Conservation (phyloP, 2,797 vertebrate genomes). For the Dermochelys coriacea region DNA sequence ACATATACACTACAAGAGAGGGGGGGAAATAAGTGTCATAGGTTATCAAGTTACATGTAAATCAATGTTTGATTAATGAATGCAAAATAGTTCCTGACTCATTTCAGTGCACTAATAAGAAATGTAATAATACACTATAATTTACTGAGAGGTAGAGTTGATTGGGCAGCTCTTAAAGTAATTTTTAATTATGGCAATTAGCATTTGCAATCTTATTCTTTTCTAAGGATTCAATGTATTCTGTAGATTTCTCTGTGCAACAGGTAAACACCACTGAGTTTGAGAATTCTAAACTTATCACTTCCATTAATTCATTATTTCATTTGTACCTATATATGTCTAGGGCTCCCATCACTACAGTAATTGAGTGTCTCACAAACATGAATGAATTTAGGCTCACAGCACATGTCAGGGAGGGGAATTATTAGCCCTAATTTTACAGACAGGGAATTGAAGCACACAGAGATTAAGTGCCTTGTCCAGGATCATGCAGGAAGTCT, state of each 20-base stretch:
- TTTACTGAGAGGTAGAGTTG: conserved; percentile 68
- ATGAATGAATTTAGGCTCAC: background rate
- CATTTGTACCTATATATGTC: background rate
- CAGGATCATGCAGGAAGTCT: background rate
- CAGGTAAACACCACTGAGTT: background rate
- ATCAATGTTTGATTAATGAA: conserved; percentile 64
- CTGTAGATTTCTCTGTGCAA: background rate
- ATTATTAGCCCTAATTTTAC: background rate
- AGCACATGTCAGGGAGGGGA: background rate
- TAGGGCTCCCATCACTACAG: background rate
- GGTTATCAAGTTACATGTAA: conserved; percentile 56
- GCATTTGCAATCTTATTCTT: conserved; percentile 57
- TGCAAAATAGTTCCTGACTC: conserved; percentile 55
- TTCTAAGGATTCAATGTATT: background rate
- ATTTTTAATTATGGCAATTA: conserved; percentile 74
- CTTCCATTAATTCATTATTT: background rate
- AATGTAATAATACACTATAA: conserved; percentile 67
- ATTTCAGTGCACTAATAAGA: conserved; percentile 43
- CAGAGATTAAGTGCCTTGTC: background rate
- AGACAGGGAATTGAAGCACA: background rate
- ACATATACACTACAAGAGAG: conserved; percentile 29
- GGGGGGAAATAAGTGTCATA: conserved; percentile 54
- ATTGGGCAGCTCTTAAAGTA: conserved; percentile 69
- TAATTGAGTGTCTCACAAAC: background rate
- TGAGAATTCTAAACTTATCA: background rate